A percentile compares a stretch with the other conserved stretches of the same genome.
Evolutionary conservation across 2,797 vertebrate species (phyloP).

Genomic region (Meda fulgida): DNA sequence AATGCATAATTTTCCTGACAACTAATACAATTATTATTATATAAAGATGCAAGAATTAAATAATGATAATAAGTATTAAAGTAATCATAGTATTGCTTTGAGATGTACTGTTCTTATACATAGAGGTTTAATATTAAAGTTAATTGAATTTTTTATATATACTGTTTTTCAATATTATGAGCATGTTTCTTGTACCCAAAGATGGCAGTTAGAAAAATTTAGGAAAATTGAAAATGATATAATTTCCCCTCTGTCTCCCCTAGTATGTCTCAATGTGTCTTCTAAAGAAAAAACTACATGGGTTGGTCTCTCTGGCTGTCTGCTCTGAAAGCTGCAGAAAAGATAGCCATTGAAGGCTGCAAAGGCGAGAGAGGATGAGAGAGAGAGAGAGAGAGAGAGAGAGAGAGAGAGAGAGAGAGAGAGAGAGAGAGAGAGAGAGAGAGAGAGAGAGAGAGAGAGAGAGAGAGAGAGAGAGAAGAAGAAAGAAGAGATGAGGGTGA

Average conservation of each 20-base stretch:
- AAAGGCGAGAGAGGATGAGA: slow-evolving; percentile 69
- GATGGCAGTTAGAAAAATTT: neutral
- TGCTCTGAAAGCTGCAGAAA: slow-evolving; percentile 86
- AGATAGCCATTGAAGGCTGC: slow-evolving; percentile 90
- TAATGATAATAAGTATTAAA: neutral
- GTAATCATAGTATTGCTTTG: neutral
- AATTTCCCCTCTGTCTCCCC: neutral
- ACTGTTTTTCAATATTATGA: neutral
- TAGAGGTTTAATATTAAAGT: neutral
- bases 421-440: neutral
- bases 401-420: neutral
- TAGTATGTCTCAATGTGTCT: neutral
- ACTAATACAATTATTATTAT: neutral
- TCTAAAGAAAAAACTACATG: slow-evolving; percentile 60
- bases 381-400: slow-evolving; percentile 57
- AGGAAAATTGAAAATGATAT: neutral
- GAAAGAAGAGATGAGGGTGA: slow-evolving; percentile 21
- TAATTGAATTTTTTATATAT: no score
- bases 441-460: neutral
- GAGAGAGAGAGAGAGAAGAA: no score
- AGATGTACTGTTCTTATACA: neutral
- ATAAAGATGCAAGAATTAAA: neutral
- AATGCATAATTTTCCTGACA: neutral
- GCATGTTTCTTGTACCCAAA: neutral
- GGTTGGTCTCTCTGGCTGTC: slow-evolving; percentile 83